phyloP scores from a whole-genome alignment of 2,888 invertebrate genomes.

The Nemotelus pantherinus region DNA sequence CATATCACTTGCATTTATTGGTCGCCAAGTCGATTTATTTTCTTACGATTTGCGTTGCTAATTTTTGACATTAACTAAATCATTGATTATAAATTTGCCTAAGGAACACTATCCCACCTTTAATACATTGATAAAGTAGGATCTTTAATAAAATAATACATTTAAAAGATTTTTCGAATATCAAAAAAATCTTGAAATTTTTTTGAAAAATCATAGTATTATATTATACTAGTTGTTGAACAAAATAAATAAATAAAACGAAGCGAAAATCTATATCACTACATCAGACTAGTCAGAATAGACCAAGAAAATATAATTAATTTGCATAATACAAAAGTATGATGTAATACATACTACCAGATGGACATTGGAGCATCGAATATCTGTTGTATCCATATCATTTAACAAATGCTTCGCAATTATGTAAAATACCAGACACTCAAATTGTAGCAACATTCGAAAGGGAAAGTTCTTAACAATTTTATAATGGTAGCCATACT shows the following conservation, averaged over 20 bases:
- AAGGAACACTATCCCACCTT: conserved; percentile 40
- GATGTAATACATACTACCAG: too few species aligned
- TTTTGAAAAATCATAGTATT: conserved; percentile 4
- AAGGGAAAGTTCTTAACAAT: conserved; percentile 8
- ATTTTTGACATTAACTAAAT: too few species aligned
- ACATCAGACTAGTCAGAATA: too few species aligned
- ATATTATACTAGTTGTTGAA: not conserved
- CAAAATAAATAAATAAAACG: not conserved
- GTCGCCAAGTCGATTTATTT: not conserved
- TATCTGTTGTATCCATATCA: conserved; percentile 12
- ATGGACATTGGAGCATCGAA: not conserved
- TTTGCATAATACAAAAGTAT: not conserved
- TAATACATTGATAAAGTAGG: conserved; percentile 23
- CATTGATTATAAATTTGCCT: conserved; percentile 17
- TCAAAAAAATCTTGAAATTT: not conserved
- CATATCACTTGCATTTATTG: not conserved
- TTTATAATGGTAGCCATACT: not conserved
- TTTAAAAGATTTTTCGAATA: conserved; percentile 9
- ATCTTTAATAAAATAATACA: not conserved
- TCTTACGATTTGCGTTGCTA: not conserved
- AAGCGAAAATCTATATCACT: not conserved
- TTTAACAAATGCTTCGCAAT: not conserved
- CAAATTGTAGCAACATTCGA: not conserved
- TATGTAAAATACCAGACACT: not conserved
- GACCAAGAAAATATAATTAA: too few species aligned